Percentiles rank a stretch among this genome's conserved stretches.
Conservation (phyloP, 1,140 invertebrate species). For the Zaprionus vittiger region DNA sequence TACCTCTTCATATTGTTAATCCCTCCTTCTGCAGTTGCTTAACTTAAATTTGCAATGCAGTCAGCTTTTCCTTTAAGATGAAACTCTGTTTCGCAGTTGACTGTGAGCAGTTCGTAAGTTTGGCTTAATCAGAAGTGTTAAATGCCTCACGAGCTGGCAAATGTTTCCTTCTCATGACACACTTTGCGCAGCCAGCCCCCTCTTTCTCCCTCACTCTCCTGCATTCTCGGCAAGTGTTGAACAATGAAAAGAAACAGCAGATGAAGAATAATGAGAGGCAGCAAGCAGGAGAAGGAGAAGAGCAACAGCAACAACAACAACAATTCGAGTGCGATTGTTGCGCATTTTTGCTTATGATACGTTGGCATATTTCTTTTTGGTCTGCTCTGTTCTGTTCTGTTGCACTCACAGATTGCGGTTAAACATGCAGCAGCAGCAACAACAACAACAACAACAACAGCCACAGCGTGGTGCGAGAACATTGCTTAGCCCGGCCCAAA, state of each 20-base stretch:
- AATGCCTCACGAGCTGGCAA: conserved; percentile 40
- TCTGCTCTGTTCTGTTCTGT: conserved; percentile 25
- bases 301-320: neutral
- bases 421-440: conserved; percentile 48
- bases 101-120: neutral
- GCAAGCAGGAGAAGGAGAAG: conserved; percentile 1
- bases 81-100: neutral
- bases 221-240: conserved; percentile 30
- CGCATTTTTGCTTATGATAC: conserved; percentile 50
- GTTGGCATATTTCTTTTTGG: conserved; percentile 52
- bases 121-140: conserved; percentile 31
- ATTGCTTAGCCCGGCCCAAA: conserved; percentile 39
- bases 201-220: neutral
- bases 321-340: conserved; percentile 46
- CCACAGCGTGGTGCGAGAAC: conserved; percentile 32
- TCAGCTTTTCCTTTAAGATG: conserved; percentile 1
- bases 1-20: neutral
- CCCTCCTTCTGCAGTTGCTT: neutral
- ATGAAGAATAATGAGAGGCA: conserved; percentile 16
- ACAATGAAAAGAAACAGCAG: conserved; percentile 19
- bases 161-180: conserved; percentile 53
- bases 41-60: neutral
- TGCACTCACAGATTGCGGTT: conserved; percentile 58
- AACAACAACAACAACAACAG: conserved; percentile 16
- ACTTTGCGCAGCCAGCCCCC: conserved; percentile 21